Evolutionary conservation across 2,113 vertebrate species (phyloP).

Genomic region (Aegotheles bennettii): DNA sequence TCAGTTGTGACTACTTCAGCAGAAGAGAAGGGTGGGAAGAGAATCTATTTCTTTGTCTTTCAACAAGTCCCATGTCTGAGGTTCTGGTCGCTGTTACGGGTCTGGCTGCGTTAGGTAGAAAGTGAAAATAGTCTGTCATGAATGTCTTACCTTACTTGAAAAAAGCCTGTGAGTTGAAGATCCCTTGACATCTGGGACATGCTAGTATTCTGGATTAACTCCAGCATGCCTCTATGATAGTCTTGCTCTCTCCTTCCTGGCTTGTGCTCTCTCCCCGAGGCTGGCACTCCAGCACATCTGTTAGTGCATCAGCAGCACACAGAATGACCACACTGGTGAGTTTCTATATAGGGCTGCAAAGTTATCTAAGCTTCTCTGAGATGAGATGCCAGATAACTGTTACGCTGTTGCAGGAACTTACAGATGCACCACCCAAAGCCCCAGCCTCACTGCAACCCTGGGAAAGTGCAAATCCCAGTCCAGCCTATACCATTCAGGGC

Average conservation of each 20-base stretch:
- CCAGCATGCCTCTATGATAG: neutral
- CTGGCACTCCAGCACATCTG: neutral
- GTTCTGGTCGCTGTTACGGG: neutral
- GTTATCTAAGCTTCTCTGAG: neutral
- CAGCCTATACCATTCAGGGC: neutral
- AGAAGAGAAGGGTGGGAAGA: neutral
- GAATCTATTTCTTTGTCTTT: neutral
- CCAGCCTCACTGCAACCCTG: neutral
- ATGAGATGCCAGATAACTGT: neutral
- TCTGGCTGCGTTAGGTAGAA: neutral
- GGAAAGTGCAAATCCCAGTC: neutral
- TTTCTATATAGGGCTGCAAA: neutral
- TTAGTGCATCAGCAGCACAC: neutral
- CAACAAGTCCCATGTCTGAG: neutral
- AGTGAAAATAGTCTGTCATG: neutral
- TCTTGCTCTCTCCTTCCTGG: neutral
- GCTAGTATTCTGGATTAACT: neutral
- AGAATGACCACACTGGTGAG: neutral
- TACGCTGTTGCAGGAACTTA: neutral
- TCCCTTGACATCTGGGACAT: neutral
- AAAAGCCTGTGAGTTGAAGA: neutral
- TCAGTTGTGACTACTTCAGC: neutral
- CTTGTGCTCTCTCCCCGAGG: too few relatives aligned
- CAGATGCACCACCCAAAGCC: neutral
- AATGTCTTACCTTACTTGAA: neutral